Evolutionary conservation across 1,140 invertebrate genomes (phyloP).

Genomic region (Pogonognathellus flavescens): DNA sequence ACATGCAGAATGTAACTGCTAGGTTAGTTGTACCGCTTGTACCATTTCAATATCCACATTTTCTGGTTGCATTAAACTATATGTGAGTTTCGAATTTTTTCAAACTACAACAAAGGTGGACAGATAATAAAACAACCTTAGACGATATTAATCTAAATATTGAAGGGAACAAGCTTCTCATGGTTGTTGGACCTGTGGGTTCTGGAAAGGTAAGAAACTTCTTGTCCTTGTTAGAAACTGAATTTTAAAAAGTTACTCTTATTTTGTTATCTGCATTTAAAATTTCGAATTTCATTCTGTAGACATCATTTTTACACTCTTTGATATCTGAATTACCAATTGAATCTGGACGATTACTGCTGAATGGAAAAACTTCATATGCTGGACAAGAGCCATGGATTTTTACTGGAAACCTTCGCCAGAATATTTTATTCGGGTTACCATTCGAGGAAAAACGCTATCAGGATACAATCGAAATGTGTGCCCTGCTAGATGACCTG

Average conservation of each 20-base stretch:
- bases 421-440: constrained; percentile 79
- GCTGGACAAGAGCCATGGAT: constrained; percentile 80
- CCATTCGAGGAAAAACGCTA: constrained; percentile 70
- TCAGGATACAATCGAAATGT: constrained; percentile 68
- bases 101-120: too few species aligned
- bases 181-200: neutral
- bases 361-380: constrained; percentile 55
- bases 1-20: neutral
- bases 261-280: neutral
- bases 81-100: too few species aligned
- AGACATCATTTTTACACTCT: constrained; percentile 67
- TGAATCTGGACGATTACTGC: constrained; percentile 54
- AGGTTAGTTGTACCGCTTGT: constrained; percentile 46
- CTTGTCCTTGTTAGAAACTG: neutral
- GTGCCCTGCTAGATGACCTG: constrained; percentile 79
- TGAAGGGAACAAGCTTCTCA: too few species aligned
- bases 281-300: neutral
- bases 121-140: too few species aligned
- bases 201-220: constrained; percentile 46
- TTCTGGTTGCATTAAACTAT: too few species aligned
- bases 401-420: constrained; percentile 71
- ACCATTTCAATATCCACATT: too few species aligned
- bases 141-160: too few species aligned
- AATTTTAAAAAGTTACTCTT: neutral
- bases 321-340: constrained; percentile 56